Percentiles rank a stretch among this genome's conserved stretches.
Evolutionary conservation across 2,888 invertebrate species (phyloP).

Genomic region (Aquatica leii): DNA sequence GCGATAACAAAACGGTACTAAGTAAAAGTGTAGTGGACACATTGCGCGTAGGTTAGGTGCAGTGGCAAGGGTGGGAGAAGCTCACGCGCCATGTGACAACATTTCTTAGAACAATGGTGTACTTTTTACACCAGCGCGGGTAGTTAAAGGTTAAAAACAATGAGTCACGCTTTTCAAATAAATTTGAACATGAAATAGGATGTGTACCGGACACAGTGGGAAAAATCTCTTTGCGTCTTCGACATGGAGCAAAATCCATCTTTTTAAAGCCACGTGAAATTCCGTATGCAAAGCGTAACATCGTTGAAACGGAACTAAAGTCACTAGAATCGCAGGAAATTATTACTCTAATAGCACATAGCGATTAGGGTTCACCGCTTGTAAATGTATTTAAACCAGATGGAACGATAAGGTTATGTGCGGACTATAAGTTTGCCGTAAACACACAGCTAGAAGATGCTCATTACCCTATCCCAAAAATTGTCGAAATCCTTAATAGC

Average conservation of each 20-base stretch:
- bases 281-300: background rate
- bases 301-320: background rate
- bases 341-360: background rate
- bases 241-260: background rate
- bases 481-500: background rate
- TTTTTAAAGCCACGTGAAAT: background rate
- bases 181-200: background rate
- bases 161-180: background rate
- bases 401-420: background rate
- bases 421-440: background rate
- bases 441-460: background rate
- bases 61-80: too few relatives aligned
- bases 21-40: too few relatives aligned
- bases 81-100: too few relatives aligned
- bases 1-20: too few relatives aligned
- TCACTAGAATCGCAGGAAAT: slow-evolving; percentile 1
- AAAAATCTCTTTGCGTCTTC: background rate
- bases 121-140: too few relatives aligned
- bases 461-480: background rate
- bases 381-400: background rate
- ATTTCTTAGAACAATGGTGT: too few relatives aligned
- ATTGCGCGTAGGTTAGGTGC: too few relatives aligned
- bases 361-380: background rate
- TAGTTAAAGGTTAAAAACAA: too few relatives aligned
- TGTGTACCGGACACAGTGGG: background rate